These are phyloP conservation scores for Ganaspis brasiliensis DNA, from an alignment of 2,888 invertebrate genomes.

Conservation along the genomic window DNA sequence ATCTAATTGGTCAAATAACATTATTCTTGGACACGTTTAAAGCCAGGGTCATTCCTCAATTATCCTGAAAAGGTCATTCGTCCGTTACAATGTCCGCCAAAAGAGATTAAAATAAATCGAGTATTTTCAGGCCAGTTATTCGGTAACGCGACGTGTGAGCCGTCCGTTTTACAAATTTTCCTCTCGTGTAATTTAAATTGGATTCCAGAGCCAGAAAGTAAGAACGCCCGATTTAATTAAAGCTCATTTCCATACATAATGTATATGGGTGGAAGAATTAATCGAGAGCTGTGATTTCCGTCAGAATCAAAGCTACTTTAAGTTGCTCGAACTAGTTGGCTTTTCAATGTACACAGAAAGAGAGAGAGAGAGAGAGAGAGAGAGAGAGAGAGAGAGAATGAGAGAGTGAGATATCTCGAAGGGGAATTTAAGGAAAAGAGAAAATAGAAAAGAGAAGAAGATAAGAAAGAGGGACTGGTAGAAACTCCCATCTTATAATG, in stretches of 20 bases:
- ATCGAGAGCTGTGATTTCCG: neutral
- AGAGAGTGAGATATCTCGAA: too few species aligned
- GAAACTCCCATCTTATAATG: conserved; percentile 52
- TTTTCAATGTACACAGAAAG: neutral
- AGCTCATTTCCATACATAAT: conserved; percentile 39
- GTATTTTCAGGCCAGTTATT: conserved; percentile 41
- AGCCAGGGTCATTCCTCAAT: conserved; percentile 24
- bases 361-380: neutral
- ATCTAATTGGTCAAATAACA: neutral
- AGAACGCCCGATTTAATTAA: conserved; percentile 41
- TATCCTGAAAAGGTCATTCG: conserved; percentile 39
- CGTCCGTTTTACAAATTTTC: conserved; percentile 40
- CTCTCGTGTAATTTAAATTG: conserved; percentile 41
- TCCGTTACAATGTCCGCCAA: conserved; percentile 20
- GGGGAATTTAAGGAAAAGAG: neutral
- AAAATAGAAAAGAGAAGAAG: neutral
- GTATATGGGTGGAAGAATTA: neutral
- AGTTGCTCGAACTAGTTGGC: neutral
- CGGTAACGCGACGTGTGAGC: conserved; percentile 31
- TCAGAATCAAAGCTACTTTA: neutral
- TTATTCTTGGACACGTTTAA: conserved; percentile 4
- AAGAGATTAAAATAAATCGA: conserved; percentile 37
- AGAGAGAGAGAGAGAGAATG: too few species aligned
- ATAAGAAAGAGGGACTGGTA: conserved; percentile 9
- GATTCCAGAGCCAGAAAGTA: conserved; percentile 36